phyloP scores from a whole-genome alignment of 2,888 invertebrate genomes.

The Coremacera marginata region DNA sequence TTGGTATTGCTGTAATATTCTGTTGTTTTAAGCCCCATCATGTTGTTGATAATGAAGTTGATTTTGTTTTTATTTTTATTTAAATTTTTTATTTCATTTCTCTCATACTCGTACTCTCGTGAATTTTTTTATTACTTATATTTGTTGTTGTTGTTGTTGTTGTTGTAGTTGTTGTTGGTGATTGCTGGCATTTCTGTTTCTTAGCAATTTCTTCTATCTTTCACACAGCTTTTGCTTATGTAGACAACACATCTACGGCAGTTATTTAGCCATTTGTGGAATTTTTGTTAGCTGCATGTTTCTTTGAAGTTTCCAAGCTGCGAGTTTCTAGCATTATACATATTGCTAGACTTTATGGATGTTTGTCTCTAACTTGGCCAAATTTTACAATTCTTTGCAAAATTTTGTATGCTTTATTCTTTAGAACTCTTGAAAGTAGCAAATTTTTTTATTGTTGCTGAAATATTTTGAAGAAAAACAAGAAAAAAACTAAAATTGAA shows the following conservation, averaged over 20 bases:
- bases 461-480: neutral
- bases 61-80: neutral
- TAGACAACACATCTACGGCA: neutral
- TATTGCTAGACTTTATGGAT: neutral
- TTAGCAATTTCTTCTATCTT: neutral
- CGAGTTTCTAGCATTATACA: neutral
- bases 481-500: too few relatives aligned
- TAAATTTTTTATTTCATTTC: neutral
- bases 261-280: slow-evolving; percentile 8
- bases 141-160: neutral
- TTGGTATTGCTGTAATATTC: slow-evolving; percentile 42
- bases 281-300: slow-evolving; percentile 15
- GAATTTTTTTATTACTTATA: neutral
- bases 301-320: neutral
- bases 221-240: neutral
- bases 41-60: neutral
- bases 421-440: neutral
- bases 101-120: neutral
- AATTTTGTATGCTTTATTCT: neutral
- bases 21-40: slow-evolving; percentile 11
- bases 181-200: neutral
- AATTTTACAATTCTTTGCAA: neutral
- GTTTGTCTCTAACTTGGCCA: neutral
- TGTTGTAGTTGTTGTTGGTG: neutral
- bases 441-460: neutral